Evolutionary conservation across 2,113 vertebrate species (phyloP), one percentile per base, ranked within the genome.

Genomic region (Tupaia chinensis): DNA sequence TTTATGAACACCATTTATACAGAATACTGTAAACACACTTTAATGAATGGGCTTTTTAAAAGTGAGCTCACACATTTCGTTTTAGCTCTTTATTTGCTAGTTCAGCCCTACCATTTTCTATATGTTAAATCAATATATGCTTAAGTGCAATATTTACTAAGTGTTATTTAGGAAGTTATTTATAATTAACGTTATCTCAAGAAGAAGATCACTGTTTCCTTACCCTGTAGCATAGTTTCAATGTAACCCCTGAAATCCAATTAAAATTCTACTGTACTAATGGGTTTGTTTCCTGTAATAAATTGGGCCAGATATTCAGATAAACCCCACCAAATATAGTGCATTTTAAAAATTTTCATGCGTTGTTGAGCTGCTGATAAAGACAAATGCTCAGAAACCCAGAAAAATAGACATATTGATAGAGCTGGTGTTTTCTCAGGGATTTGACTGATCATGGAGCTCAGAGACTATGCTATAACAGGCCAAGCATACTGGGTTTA

Each of bases 1-100:
- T 76, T 91, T 89, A 93, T 91, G 32, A 91, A 69, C 17, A 80
- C 9, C 53, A 79, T 68, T 78, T 82, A 77, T 34, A 63, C 3
- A 84, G 60, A 74, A 68, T 73, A 5, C 10, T 88, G 2, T 56
- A 69, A 92, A 76, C 6, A 85, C 25, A 56, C 77, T 91, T 93
- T 3, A 76, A 25, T 70, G 69, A 85, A 76, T 85, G 44, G 2
- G 6, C 11, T 88, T 96, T 89, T 85, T 22, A 17, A 77, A 78
- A 82, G 19, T 68, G 53, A 84, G 6, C 53, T 92, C 72, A 92
- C 92, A 22, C 10, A 68, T 89, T 88, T 16, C 53, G 70, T 56
- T 94, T 15, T 7, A 56, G 69, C 34, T 89, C 14, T 76, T 87
- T 74, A 58, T 68, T 88, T 79, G 29, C 61, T 29, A 56, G 10